phyloP scores from a whole-genome alignment of 2,113 vertebrate genomes.

The Microcebus lehilahytsara region DNA sequence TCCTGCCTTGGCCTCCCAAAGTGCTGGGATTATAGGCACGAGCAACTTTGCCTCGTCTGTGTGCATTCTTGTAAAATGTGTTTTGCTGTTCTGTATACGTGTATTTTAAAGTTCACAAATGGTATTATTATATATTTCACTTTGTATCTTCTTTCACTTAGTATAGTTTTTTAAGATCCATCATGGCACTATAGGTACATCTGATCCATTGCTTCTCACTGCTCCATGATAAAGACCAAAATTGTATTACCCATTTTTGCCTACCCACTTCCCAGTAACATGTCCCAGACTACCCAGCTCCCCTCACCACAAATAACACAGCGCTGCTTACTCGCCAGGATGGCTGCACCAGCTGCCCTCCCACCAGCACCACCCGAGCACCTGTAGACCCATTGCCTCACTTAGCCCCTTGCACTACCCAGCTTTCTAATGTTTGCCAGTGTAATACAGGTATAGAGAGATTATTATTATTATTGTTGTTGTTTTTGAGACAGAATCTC shows the following conservation, averaged over 20 bases:
- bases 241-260: not conserved
- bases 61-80: not conserved
- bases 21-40: too few relatives aligned
- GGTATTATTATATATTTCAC: not conserved
- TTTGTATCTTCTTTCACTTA: not conserved
- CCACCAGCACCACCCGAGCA: not conserved
- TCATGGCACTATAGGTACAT: too few relatives aligned
- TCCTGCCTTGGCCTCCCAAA: too few relatives aligned
- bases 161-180: not conserved
- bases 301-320: not conserved
- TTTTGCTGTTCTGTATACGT: not conserved
- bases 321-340: not conserved
- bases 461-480: too few relatives aligned
- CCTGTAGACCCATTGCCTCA: not conserved
- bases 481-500: not conserved
- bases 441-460: not conserved
- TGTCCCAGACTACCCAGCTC: not conserved
- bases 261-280: not conserved
- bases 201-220: not conserved
- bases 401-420: not conserved
- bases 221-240: not conserved
- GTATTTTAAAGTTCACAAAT: not conserved
- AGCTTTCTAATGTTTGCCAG: not conserved
- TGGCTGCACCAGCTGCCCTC: not conserved
- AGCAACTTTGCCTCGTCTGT: too few relatives aligned